These are phyloP conservation scores for Diarsia dahlii DNA, from an alignment of 2,888 invertebrate genomes.

Conservation along the genomic window DNA sequence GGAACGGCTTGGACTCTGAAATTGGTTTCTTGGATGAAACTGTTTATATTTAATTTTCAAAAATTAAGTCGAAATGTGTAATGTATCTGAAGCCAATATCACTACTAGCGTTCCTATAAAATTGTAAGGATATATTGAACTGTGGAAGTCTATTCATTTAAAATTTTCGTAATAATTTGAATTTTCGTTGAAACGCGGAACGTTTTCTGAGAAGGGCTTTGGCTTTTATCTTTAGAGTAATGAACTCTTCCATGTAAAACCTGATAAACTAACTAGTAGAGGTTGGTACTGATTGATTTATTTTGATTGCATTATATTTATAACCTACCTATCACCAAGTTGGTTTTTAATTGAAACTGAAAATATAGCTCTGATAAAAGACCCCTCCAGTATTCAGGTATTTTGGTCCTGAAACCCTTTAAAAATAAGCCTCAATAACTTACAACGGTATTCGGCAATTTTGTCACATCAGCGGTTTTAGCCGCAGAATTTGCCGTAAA, in stretches of 20 bases:
- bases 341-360: conserved; percentile 24
- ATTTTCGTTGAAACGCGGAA: background rate
- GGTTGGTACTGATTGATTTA: background rate
- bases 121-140: background rate
- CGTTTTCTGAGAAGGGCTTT: background rate
- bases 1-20: conserved; percentile 10
- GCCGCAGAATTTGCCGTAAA: conserved; percentile 54
- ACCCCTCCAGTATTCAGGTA: conserved; percentile 1
- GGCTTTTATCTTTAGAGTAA: too few relatives aligned
- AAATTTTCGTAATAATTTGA: background rate
- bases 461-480: conserved; percentile 55
- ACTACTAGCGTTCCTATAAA: background rate
- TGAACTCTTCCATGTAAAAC: background rate
- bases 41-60: background rate
- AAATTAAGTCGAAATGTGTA: background rate
- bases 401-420: conserved; percentile 23
- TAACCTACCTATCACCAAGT: background rate
- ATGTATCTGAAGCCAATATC: background rate
- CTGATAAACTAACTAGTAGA: background rate
- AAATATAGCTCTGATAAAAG: conserved; percentile 12
- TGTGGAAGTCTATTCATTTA: background rate
- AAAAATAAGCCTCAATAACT: conserved; percentile 48
- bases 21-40: background rate
- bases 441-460: conserved; percentile 49
- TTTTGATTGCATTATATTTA: background rate